Evolutionary conservation across 2,797 vertebrate genomes (phyloP).

Genomic region (Chelon auratus): DNA sequence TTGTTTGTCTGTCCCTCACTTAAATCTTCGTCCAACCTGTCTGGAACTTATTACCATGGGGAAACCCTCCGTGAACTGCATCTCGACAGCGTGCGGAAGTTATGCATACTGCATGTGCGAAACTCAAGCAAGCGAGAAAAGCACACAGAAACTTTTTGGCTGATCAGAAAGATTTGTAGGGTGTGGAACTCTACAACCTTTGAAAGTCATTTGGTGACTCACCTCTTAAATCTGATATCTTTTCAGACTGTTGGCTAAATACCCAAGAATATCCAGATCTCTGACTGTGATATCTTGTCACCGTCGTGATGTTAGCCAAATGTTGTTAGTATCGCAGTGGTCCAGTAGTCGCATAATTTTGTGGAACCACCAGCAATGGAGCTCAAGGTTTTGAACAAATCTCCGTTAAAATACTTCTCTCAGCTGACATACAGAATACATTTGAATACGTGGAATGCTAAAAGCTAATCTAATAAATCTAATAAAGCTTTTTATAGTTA

Average conservation of each 20-base stretch:
- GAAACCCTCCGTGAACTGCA: slow-evolving; percentile 28
- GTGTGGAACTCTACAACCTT: background rate
- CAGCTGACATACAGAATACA: background rate
- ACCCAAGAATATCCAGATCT: background rate
- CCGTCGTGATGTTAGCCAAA: background rate
- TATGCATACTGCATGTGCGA: slow-evolving; percentile 6
- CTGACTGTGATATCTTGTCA: background rate
- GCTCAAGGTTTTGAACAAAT: too few relatives aligned
- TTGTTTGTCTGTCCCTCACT: slow-evolving; percentile 52
- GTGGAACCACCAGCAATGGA: background rate
- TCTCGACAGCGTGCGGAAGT: slow-evolving; percentile 12
- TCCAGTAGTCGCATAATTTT: background rate
- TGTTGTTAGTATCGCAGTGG: background rate
- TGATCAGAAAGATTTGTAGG: background rate
- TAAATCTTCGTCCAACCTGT: slow-evolving; percentile 59
- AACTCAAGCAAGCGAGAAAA: background rate
- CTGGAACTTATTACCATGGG: slow-evolving; percentile 50
- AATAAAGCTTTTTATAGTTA: background rate
- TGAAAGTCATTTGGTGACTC: slow-evolving; percentile 15
- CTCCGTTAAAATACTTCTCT: too few relatives aligned
- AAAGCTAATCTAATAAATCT: background rate
- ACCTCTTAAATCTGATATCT: slow-evolving; percentile 22
- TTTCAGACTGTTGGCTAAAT: background rate
- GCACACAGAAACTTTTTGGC: background rate
- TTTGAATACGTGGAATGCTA: background rate